Evolutionary conservation across 2,113 vertebrate species (phyloP), one percentile per base, ranked within the genome.

Genomic region (Hippocampus barbouri): DNA sequence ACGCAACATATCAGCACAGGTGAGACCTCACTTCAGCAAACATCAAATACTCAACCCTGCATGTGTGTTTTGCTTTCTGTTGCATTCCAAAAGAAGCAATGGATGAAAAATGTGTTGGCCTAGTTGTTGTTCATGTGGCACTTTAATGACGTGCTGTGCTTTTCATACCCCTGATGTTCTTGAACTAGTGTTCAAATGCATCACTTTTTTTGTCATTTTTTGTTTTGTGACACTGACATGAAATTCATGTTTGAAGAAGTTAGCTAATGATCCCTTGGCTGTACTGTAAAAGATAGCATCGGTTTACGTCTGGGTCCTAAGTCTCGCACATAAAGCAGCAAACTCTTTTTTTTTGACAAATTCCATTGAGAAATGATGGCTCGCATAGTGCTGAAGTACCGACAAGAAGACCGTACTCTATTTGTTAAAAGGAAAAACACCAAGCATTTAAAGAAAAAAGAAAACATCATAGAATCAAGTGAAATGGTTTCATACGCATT

Each of bases 401-500:
- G 10, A 12, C 62, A 23, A 12, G 20, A 34, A 57, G n/a, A 57
- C 54, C 12, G 15, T 27, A 12, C 6, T 20, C 43, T 10, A 45
- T 45, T 45, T 45, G 15, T 15, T 49, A 15, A 62, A 57, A 49
- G 16, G 8, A 20, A 16, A 34, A 16, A 76, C 20, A 21, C 38
- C 16, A 34, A 40, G 27, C 53, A 38, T 8, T 15, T 15, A 5
- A 51, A 12, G 20, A 11, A 51, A 20, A 6, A 43, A 47, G 12
- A 20, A 11, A 1, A 21, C 34, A 38, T 38, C 34, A 49, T 16
- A 11, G 16, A 57, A 59, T 66, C 14, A 38, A 30, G 5, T 45
- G 49, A 73, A 72, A 69, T 62, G 21, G 59, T 41, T 78, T 75
- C 73, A 77, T 47, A 65, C 9, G 65, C 53, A 61, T 40, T 53